Conservation (phyloP, 2,797 vertebrate species). For the Cyclopterus lumpus region DNA sequence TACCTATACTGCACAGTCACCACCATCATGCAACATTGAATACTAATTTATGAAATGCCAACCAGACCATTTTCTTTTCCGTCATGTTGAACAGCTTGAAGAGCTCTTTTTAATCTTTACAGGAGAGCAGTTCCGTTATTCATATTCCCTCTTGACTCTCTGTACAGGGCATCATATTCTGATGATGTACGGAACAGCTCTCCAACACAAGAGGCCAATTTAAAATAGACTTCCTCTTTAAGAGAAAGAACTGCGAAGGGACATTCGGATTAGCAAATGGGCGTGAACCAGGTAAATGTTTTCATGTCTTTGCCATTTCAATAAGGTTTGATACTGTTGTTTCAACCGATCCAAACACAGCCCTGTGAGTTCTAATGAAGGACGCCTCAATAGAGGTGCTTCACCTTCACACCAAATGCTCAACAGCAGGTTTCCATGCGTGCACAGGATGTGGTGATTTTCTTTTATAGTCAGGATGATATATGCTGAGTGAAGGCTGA, state of each 20-base stretch:
- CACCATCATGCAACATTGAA: constrained; percentile 18
- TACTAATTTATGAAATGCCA: constrained; percentile 20
- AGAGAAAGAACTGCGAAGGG: neutral
- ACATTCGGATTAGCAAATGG: constrained; percentile 10
- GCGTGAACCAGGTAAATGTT: neutral
- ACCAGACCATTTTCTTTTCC: constrained; percentile 11
- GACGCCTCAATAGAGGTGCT: constrained; percentile 30
- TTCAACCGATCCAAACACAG: constrained; percentile 10
- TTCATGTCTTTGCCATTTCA: no score
- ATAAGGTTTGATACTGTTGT: neutral
- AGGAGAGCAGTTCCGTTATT: constrained; percentile 24
- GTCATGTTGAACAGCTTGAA: constrained; percentile 3
- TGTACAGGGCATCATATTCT: constrained; percentile 24
- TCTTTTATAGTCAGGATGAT: constrained; percentile 42
- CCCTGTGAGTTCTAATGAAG: constrained; percentile 27
- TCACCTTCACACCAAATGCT: constrained; percentile 67
- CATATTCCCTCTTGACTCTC: constrained; percentile 2
- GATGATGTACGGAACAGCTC: neutral
- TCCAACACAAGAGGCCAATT: constrained; percentile 41
- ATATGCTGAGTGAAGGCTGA: constrained; percentile 63
- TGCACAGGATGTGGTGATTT: constrained; percentile 5
- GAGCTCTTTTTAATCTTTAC: constrained; percentile 12
- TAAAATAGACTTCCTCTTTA: constrained; percentile 22
- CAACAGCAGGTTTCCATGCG: constrained; percentile 36
- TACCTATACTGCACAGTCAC: constrained; percentile 28